Percentiles rank a stretch among this genome's conserved stretches.
These are phyloP conservation scores for Biston stratarius DNA, from an alignment of 2,888 invertebrate species.

Conservation along the genomic window DNA sequence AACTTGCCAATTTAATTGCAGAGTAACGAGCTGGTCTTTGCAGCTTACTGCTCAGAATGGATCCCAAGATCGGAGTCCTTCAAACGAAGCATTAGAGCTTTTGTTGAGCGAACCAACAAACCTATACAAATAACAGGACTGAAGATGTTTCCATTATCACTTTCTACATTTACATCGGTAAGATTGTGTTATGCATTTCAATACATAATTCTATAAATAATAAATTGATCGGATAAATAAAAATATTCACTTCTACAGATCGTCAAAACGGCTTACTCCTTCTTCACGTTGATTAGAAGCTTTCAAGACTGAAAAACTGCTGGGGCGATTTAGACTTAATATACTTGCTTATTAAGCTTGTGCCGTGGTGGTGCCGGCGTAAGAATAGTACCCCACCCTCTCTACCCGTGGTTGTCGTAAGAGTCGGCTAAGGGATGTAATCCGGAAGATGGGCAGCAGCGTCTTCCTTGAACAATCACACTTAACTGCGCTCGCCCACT, in stretches of 20 bases:
- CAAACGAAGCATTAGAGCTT: conserved; percentile 61
- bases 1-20: conserved; percentile 38
- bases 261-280: conserved; percentile 73
- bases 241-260: conserved; percentile 62
- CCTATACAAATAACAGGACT: conserved; percentile 62
- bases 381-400: no score
- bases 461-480: no score
- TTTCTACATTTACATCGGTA: conserved; percentile 67
- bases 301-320: conserved; percentile 49
- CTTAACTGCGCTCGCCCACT: no score
- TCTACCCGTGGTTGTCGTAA: no score
- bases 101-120: conserved; percentile 61
- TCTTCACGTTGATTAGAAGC: conserved; percentile 68
- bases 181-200: conserved; percentile 22
- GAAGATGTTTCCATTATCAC: conserved; percentile 66
- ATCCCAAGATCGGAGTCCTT: conserved; percentile 61
- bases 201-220: not conserved
- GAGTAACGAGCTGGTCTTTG: conserved; percentile 62
- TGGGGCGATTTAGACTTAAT: conserved; percentile 20
- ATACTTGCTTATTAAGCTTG: conserved; percentile 14
- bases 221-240: not conserved
- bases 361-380: no score
- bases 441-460: no score
- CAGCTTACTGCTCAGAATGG: conserved; percentile 71
- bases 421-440: no score